Evolutionary conservation across 2,888 invertebrate genomes (phyloP), one percentile per base, ranked within the genome.

Genomic region (Microctonus aethiopoides): DNA sequence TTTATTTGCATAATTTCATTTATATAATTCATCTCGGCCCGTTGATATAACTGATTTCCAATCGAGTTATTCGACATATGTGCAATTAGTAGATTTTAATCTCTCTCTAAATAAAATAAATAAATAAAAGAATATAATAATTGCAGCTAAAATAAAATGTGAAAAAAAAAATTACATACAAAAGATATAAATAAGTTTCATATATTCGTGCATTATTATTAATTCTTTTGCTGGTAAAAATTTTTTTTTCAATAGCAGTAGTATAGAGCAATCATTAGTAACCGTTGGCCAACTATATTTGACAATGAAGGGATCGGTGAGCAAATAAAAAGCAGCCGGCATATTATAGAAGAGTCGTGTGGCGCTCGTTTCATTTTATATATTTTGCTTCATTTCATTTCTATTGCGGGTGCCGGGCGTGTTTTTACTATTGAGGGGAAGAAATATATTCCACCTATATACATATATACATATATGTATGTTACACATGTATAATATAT

Each of bases 361-460:
- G 57, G 64, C 51, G 52, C 65, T 67, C 41, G 62, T 54, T 66
- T 52, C 36, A 66, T 54, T 72, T 73, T 63, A 71, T 74, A n/a
- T n/a, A n/a, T n/a, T 73, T 75, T 72, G 69, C 70, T 72, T 70
- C 68, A 67, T 74, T 74, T 66, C 71, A 73, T 72, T 75, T 74
- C 68, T 71, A 72, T 76, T 76, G 75, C 77, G 70, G 76, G 54
- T 54, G 62, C 61, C 70, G 72, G 68, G 68, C 68, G 68, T 68
- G 63, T 63, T 63, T n/a, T n/a, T n/a, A n/a, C n/a, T n/a, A n/a
- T 52, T 7, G 39, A 68, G 68, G 68, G 68, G 46, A 68, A 54
- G n/a, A n/a, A n/a, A 52, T 54, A 26, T 54, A 13, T 54, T 26
- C n/a, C 54, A 54, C 11, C 22, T 26, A 54, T 54, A 20, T 46